These are phyloP conservation scores for Fregetta grallaria DNA, from an alignment of 2,113 vertebrate species.

Conservation along the genomic window DNA sequence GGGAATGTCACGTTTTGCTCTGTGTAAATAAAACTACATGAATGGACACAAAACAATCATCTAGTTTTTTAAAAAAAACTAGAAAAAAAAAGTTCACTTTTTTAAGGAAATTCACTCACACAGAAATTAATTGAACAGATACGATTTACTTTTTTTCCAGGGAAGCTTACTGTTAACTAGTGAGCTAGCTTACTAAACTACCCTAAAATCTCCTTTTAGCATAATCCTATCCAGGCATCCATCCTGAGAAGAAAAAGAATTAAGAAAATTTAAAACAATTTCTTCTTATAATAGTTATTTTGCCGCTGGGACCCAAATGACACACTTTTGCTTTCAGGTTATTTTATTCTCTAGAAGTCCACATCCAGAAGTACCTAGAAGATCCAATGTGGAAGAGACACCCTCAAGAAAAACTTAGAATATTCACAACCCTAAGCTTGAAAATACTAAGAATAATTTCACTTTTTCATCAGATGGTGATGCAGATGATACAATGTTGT, in stretches of 20 bases:
- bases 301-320: not conserved
- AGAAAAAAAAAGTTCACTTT: no score
- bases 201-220: not conserved
- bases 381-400: not conserved
- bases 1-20: not conserved
- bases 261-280: not conserved
- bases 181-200: not conserved
- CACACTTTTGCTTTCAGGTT: not conserved
- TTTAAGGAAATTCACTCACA: not conserved
- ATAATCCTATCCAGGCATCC: not conserved
- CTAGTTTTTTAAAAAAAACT: not conserved
- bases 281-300: not conserved
- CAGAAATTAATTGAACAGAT: not conserved
- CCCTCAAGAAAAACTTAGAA: not conserved
- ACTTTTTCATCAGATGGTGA: not conserved
- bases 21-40: not conserved
- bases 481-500: not conserved
- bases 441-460: not conserved
- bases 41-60: not conserved
- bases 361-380: not conserved
- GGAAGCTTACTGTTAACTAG: not conserved
- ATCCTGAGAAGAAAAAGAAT: not conserved
- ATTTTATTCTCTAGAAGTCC: not conserved
- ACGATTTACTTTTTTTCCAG: not conserved
- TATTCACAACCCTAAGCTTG: not conserved